Evolutionary conservation across 2,113 vertebrate species (phyloP).

Genomic region (Indicator maculatus): DNA sequence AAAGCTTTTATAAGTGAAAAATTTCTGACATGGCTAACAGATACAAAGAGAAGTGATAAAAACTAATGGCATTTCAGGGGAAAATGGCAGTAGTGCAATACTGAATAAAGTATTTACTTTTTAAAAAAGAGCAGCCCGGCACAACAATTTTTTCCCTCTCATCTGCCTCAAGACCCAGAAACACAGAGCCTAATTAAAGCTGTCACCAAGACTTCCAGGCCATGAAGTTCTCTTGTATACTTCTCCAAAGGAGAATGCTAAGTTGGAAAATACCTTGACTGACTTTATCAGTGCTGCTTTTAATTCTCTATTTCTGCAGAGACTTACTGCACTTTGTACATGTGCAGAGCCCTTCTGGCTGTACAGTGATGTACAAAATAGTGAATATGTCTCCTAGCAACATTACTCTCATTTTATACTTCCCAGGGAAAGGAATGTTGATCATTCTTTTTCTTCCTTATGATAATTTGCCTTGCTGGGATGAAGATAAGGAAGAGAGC

Average conservation of each 20-base stretch:
- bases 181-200: neutral
- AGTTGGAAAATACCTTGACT: neutral
- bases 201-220: neutral
- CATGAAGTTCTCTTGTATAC: neutral
- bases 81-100: neutral
- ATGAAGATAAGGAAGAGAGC: neutral
- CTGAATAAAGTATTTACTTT: neutral
- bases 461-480: neutral
- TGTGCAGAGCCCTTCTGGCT: neutral
- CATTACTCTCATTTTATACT: neutral
- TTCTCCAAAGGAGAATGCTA: neutral
- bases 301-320: neutral
- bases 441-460: neutral
- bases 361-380: neutral
- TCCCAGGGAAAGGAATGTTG: neutral
- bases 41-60: neutral
- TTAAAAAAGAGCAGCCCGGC: neutral
- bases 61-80: neutral
- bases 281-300: neutral
- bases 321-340: neutral
- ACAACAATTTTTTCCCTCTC: neutral
- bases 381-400: neutral
- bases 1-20: slow-evolving; percentile 21
- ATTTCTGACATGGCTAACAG: neutral
- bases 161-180: neutral